Conservation (phyloP, 2,888 invertebrate genomes). For the Ophonus ardosiacus region DNA sequence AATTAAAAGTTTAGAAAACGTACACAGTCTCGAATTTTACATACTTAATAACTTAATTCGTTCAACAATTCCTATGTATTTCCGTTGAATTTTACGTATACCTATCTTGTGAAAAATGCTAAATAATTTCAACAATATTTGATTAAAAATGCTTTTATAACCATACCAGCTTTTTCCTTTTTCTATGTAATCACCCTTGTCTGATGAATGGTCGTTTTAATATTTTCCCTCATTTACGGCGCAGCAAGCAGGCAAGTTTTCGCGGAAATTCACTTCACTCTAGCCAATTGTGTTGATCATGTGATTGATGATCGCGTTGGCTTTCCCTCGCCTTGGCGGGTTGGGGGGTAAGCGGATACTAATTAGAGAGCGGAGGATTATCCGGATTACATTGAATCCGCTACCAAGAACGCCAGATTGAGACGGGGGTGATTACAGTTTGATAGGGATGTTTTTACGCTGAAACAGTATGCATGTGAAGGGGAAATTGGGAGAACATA, state of each 20-base stretch:
- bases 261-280: slow-evolving; percentile 13
- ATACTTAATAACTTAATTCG: too few relatives aligned
- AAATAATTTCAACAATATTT: too few relatives aligned
- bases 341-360: slow-evolving; percentile 11
- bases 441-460: slow-evolving; percentile 8
- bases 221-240: background rate
- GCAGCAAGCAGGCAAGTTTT: background rate
- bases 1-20: too few relatives aligned
- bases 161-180: background rate
- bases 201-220: background rate
- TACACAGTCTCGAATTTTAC: too few relatives aligned
- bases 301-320: slow-evolving; percentile 48
- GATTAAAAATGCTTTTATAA: too few relatives aligned
- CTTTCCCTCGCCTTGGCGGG: background rate
- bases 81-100: too few relatives aligned
- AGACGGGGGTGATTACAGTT: background rate
- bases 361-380: slow-evolving; percentile 43
- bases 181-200: background rate
- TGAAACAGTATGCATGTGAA: background rate
- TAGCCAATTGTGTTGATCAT: slow-evolving; percentile 38
- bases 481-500: too few relatives aligned
- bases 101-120: too few relatives aligned
- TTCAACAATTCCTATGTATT: too few relatives aligned
- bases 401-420: slow-evolving; percentile 27
- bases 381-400: slow-evolving; percentile 43